A percentile compares a stretch with the other conserved stretches of the same genome.
Evolutionary conservation across 2,888 invertebrate genomes (phyloP).

Genomic region (Rotaria magnacalcarata): DNA sequence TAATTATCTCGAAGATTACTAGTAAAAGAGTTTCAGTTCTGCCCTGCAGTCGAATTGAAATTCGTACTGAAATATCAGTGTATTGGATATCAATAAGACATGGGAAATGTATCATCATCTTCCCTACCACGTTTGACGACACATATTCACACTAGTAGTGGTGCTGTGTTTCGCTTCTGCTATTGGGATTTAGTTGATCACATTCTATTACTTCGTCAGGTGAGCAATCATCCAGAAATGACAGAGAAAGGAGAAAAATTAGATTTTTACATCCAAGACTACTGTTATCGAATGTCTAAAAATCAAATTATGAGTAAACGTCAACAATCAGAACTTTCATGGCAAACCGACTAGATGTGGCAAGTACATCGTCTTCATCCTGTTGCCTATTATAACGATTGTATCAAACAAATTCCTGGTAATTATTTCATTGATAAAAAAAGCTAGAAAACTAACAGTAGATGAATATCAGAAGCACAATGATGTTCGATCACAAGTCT

Average conservation of each 20-base stretch:
- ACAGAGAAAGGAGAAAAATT: neutral
- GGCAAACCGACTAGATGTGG: slow-evolving; percentile 2
- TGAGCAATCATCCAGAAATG: neutral
- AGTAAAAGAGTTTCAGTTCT: too few relatives aligned
- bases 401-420: neutral
- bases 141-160: neutral
- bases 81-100: neutral
- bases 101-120: neutral
- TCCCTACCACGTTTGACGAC: neutral
- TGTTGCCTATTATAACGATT: neutral
- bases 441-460: neutral
- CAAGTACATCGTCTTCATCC: neutral
- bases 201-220: neutral
- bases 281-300: neutral
- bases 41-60: too few relatives aligned
- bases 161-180: neutral
- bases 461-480: too few relatives aligned
- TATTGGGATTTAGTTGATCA: neutral
- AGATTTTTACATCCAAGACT: neutral
- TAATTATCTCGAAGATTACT: too few relatives aligned
- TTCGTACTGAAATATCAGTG: too few relatives aligned
- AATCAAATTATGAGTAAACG: neutral
- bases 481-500: too few relatives aligned
- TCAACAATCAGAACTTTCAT: neutral
- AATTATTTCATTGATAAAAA: neutral